phyloP scores from a whole-genome alignment of 2,113 vertebrate species.

The Myotis davidii region DNA sequence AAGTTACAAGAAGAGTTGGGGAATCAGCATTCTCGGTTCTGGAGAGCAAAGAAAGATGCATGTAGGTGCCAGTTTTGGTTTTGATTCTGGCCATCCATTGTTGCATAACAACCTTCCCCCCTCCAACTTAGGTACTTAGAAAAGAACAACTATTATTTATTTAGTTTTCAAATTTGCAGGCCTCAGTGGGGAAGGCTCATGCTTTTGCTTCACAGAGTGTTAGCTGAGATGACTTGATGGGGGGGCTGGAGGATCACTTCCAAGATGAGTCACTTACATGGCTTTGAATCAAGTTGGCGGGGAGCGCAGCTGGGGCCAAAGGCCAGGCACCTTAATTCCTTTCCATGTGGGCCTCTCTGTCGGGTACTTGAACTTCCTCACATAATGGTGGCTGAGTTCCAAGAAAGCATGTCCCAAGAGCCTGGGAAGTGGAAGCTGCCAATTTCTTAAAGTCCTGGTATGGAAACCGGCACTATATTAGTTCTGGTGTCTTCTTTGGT shows the following conservation, averaged over 20 bases:
- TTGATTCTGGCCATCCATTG: background rate
- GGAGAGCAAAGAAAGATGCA: background rate
- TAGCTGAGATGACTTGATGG: background rate
- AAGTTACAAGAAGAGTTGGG: background rate
- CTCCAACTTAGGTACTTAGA: background rate
- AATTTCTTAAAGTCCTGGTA: background rate
- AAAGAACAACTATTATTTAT: background rate
- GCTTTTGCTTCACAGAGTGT: background rate
- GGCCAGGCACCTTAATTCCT: slow-evolving; percentile 28
- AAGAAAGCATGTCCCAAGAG: slow-evolving; percentile 4
- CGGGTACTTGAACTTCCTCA: slow-evolving; percentile 34
- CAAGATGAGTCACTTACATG: slow-evolving; percentile 36
- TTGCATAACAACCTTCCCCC: background rate
- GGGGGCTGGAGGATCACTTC: background rate
- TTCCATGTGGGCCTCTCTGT: background rate
- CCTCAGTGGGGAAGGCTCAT: background rate
- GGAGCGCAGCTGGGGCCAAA: background rate
- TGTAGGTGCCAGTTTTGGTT: background rate
- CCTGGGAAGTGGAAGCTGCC: background rate
- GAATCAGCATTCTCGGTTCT: background rate
- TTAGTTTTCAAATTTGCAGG: background rate
- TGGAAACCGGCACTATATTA: background rate
- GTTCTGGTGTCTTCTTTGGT: background rate
- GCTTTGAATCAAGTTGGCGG: background rate
- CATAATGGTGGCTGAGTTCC: background rate